Base-by-base conservation (phyloP, 2,113 vertebrate genomes). In the Catagonus wagneri region DNA sequence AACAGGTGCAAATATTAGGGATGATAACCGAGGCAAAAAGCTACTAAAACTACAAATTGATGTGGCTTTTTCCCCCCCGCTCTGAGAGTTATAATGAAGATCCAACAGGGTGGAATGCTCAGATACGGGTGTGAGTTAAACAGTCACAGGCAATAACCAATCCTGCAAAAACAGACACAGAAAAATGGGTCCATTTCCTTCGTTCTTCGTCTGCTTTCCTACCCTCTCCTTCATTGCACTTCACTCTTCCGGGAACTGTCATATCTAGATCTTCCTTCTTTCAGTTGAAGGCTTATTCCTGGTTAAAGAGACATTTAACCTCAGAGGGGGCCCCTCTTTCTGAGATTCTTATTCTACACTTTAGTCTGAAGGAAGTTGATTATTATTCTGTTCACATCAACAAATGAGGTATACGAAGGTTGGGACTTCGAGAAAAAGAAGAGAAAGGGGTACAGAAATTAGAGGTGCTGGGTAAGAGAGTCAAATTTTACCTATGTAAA, bases 401-500 rank as follows among this genome's bases (percentile, higher is more conserved):
- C 86, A 95, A 85, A 61, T 74, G 34, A 89, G 58, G 44, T 61
- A 54, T 27, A 87, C 60, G 39, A 93, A 74, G 75, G 34, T 63
- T 76, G 78, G 68, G n/a, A 80, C 94, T 75, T 69, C 65, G 22
- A 81, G 54, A 58, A 65, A 66, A 91, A 83, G 23, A 88, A 54
- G 32, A 72, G 66, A 86, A 50, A n/a, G 16, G 34, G 54, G 8
- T 11, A 81, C 1, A 83, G 23, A 89, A 92, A 90, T 66, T 10
- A 96, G 29, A 85, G 65, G 44, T 44, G 79, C 50, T 90, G 32
- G 61, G 27, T 29, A 94, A 88, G 27, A 92, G 44, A 75, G 78
- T 29, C 66, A 71, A 94, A 76, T 36, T 52, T 89, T 65, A 92
- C 81, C 72, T 93, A 58, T 85, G 94, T 80, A 29, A 79, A 75